Conservation (phyloP, 2,888 invertebrate genomes). For the Melolontha melolontha region DNA sequence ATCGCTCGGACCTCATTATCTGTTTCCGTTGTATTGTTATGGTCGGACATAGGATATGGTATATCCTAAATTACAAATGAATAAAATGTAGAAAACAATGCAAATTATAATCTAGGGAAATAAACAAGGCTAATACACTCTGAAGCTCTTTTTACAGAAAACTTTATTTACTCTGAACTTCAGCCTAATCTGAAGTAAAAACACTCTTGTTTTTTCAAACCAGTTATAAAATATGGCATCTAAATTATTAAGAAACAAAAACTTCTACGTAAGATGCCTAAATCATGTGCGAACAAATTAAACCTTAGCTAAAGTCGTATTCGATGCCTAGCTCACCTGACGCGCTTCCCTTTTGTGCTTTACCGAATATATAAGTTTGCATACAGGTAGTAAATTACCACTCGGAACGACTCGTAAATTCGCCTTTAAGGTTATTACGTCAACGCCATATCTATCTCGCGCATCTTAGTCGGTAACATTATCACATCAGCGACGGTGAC, state of each 20-base stretch:
- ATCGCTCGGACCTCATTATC: too few relatives aligned
- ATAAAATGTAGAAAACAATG: too few relatives aligned
- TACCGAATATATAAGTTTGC: conserved; percentile 24
- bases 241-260: not conserved
- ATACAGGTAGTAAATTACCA: conserved; percentile 36
- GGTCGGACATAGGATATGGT: too few relatives aligned
- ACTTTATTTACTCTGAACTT: too few relatives aligned
- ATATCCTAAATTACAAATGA: too few relatives aligned
- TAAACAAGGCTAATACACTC: too few relatives aligned
- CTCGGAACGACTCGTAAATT: conserved; percentile 34
- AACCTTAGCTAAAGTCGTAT: conserved; percentile 10
- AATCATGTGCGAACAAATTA: conserved; percentile 20
- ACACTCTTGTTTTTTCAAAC: too few relatives aligned
- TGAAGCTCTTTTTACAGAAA: too few relatives aligned
- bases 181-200: too few relatives aligned
- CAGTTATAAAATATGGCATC: too few relatives aligned
- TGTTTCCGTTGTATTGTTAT: too few relatives aligned
- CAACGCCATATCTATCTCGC: conserved; percentile 35
- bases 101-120: too few relatives aligned
- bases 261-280: conserved; percentile 3
- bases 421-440: conserved; percentile 37
- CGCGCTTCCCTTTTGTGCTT: conserved; percentile 14
- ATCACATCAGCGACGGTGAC: conserved; percentile 40
- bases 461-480: conserved; percentile 35
- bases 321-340: conserved; percentile 16